A percentile compares a stretch with the other conserved stretches of the same genome.
Evolutionary conservation across 2,113 vertebrate species (phyloP).

Genomic region (human (Homo sapiens)): GRCh38 chr13:74070501-74071000

Average conservation of each 20-base stretch:
- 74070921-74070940: background rate
- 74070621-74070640: background rate
- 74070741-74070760: background rate
- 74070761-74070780: background rate
- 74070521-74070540: background rate
- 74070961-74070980: background rate
- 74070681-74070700: background rate
- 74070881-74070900: background rate
- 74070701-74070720: background rate
- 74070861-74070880: background rate
- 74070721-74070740: background rate
- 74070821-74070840: background rate
- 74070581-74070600: rapidly evolving
- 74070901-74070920: background rate
- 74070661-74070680: too few relatives aligned
- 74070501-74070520: background rate
- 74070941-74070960: background rate
- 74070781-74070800: background rate
- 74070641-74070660: background rate
- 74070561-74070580: too few relatives aligned
- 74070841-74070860: background rate
- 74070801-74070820: background rate
- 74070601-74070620: background rate
- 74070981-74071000: background rate
- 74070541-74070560: background rate